Conservation (phyloP, 2,113 vertebrate species). For the Marmota flaviventris region DNA sequence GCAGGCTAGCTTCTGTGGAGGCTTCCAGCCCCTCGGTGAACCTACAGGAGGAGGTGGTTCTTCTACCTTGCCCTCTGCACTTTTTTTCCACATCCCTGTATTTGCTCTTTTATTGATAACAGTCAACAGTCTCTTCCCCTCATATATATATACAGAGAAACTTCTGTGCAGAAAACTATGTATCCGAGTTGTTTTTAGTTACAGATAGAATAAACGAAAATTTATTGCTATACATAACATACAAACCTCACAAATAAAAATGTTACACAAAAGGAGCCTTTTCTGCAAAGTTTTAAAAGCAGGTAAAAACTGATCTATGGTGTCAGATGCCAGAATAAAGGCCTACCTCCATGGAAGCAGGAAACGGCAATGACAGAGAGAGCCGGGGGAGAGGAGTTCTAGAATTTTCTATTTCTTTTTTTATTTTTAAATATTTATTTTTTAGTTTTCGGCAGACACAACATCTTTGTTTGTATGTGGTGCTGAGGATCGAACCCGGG, state of each 20-base stretch:
- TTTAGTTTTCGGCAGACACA: no score
- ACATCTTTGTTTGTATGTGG: no score
- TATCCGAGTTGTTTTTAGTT: neutral
- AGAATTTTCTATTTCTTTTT: neutral
- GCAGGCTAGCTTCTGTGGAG: neutral
- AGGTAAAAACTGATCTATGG: neutral
- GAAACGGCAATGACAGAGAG: neutral
- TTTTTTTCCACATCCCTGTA: neutral
- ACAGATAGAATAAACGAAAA: neutral
- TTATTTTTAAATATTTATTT: no score
- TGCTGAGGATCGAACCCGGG: no score
- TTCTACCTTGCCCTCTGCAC: fast-evolving
- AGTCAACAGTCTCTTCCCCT: neutral
- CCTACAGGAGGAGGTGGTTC: fast-evolving
- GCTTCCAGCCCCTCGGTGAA: neutral
- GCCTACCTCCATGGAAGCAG: neutral
- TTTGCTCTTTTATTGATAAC: neutral
- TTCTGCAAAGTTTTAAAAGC: neutral
- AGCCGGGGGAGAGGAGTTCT: fast-evolving
- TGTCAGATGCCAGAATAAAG: neutral
- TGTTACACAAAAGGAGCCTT: neutral
- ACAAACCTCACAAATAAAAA: neutral
- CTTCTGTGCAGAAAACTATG: neutral
- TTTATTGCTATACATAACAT: neutral
- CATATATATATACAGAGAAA: neutral